Evolutionary conservation across 2,797 vertebrate species (phyloP).

Genomic region (Sebastes diploproa): DNA sequence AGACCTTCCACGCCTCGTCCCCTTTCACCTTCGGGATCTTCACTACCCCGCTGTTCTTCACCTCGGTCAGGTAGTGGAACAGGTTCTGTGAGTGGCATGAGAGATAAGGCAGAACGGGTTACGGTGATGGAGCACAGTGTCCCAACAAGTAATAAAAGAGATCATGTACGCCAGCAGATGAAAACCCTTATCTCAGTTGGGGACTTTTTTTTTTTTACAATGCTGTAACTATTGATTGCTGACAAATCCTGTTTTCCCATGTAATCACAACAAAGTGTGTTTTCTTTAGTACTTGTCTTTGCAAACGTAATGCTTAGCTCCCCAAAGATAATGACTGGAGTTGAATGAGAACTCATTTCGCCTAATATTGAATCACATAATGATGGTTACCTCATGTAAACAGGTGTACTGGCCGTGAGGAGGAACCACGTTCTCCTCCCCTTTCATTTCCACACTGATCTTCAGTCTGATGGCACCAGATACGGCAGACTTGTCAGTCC

Average conservation of each 20-base stretch:
- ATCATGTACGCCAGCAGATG: neutral
- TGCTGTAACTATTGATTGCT: neutral
- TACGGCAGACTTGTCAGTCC: conserved; percentile 97
- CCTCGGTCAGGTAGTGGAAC: conserved; percentile 95
- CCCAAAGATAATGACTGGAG: neutral
- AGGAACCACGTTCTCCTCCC: conserved; percentile 96
- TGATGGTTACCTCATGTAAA: conserved; percentile 90
- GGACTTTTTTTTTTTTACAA: neutral
- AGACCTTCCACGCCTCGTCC: conserved; percentile 98
- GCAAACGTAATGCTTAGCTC: neutral
- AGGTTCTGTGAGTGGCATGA: conserved; percentile 85
- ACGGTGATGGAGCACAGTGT: conserved; percentile 24
- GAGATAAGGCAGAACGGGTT: conserved; percentile 40
- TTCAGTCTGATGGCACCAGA: conserved; percentile 96
- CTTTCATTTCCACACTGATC: conserved; percentile 98
- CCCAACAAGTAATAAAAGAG: conserved; percentile 16
- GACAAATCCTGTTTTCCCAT: neutral
- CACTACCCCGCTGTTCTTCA: conserved; percentile 89
- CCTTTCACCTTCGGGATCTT: conserved; percentile 95
- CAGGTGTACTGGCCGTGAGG: conserved; percentile 97
- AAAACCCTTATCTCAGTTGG: neutral
- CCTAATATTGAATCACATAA: neutral
- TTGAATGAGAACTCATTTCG: neutral
- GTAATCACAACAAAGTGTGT: neutral
- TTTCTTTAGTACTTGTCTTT: neutral